Evolutionary conservation across 2,113 vertebrate species (phyloP).

Genomic region (Ploceus nigricollis): DNA sequence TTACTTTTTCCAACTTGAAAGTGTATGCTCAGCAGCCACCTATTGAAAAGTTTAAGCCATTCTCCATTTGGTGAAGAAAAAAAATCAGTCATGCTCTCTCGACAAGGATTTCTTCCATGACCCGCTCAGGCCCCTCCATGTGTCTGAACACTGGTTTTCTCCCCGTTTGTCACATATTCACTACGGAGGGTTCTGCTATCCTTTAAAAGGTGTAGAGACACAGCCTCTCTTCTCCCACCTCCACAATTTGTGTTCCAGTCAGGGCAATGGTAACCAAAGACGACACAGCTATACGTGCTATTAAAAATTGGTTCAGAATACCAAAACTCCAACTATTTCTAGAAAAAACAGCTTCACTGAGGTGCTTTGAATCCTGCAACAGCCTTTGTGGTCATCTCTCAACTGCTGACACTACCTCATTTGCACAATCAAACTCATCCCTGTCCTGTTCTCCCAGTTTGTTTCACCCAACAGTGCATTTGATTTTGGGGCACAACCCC

Average conservation of each 20-base stretch:
- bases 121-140: neutral
- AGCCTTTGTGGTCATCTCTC: neutral
- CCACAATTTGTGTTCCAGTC: neutral
- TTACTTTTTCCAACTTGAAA: neutral
- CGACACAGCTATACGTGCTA: rapidly evolving
- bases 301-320: neutral
- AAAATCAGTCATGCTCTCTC: neutral
- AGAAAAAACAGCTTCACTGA: neutral
- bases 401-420: neutral
- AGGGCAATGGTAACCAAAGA: neutral
- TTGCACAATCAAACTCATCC: neutral
- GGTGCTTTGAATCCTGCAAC: neutral
- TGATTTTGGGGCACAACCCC: neutral
- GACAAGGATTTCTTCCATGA: neutral
- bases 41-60: neutral
- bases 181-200: rapidly evolving
- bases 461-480: neutral
- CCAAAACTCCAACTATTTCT: neutral
- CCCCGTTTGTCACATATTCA: rapidly evolving
- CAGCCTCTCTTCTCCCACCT: neutral
- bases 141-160: neutral
- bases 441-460: neutral
- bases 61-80: neutral
- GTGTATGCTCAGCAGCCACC: neutral
- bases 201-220: neutral